Evolutionary conservation across 1,140 invertebrate genomes (phyloP).

Genomic region (Drosophila bifasciata): DNA sequence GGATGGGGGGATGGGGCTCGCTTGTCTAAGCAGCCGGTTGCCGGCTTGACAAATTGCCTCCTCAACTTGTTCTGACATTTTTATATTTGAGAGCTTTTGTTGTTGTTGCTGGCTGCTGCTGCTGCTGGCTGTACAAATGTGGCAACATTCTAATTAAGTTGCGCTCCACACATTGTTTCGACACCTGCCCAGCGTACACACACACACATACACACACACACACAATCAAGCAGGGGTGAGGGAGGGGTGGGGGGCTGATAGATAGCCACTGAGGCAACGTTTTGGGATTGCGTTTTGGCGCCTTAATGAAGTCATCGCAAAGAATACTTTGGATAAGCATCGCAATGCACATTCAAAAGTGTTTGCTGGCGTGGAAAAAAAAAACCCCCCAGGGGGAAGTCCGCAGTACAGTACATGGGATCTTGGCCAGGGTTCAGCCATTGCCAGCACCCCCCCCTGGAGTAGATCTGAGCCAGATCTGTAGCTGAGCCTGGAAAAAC

Average conservation of each 20-base stretch:
- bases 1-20: conserved; percentile 10
- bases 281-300: background rate
- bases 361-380: background rate
- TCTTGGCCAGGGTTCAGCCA: conserved; percentile 2
- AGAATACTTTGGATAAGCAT: too few species aligned
- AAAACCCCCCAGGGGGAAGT: too few species aligned
- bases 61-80: conserved; percentile 80
- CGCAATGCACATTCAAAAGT: too few species aligned
- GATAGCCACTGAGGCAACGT: background rate
- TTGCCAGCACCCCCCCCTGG: too few species aligned
- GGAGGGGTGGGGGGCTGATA: too few species aligned
- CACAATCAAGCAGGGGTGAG: too few species aligned
- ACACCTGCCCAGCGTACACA: conserved; percentile 58
- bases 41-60: conserved; percentile 77
- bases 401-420: background rate
- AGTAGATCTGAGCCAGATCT: too few species aligned
- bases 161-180: conserved; percentile 77
- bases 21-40: conserved; percentile 65
- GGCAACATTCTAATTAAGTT: conserved; percentile 81
- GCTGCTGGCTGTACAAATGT: conserved; percentile 56
- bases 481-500: too few species aligned
- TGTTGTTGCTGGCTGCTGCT: conserved; percentile 5
- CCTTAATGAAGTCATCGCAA: conserved; percentile 46
- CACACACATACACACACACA: conserved; percentile 16
- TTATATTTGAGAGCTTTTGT: conserved; percentile 62